These are phyloP conservation scores for Agrenia bidenticulata DNA, from an alignment of 2,888 invertebrate genomes.

Conservation along the genomic window DNA sequence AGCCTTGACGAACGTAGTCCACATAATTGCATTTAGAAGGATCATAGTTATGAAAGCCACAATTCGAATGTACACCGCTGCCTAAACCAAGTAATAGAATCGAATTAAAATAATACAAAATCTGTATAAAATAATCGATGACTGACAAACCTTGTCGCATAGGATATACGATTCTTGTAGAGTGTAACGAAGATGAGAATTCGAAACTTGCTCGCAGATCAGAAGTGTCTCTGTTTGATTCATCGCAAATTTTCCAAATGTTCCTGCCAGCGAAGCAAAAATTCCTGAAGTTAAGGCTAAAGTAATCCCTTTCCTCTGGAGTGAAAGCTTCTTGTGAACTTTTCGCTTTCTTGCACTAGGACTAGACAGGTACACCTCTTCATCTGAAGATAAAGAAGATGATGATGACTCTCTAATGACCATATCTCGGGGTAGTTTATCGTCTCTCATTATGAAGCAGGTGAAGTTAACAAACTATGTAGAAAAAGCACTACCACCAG, in stretches of 20 bases:
- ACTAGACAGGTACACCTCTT: no score
- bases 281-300: slow-evolving; percentile 56
- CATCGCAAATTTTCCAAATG: slow-evolving; percentile 57
- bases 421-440: neutral
- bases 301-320: slow-evolving; percentile 51
- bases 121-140: neutral
- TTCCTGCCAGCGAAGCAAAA: slow-evolving; percentile 57
- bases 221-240: slow-evolving; percentile 54
- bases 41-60: slow-evolving; percentile 56
- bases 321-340: slow-evolving; percentile 5
- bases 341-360: no score
- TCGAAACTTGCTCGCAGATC: slow-evolving; percentile 53
- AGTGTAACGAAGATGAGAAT: slow-evolving; percentile 31
- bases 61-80: slow-evolving; percentile 54
- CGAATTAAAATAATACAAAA: neutral
- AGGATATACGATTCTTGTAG: slow-evolving; percentile 36
- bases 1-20: slow-evolving; percentile 59
- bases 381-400: neutral
- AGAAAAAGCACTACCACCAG: no score
- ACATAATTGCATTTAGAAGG: slow-evolving; percentile 58
- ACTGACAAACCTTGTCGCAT: slow-evolving; percentile 38
- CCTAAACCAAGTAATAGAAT: slow-evolving; percentile 50
- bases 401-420: neutral
- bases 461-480: no score
- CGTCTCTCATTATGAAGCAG: no score